These are phyloP conservation scores for Panthera uncia DNA, from an alignment of 2,113 vertebrate species.

Conservation along the genomic window DNA sequence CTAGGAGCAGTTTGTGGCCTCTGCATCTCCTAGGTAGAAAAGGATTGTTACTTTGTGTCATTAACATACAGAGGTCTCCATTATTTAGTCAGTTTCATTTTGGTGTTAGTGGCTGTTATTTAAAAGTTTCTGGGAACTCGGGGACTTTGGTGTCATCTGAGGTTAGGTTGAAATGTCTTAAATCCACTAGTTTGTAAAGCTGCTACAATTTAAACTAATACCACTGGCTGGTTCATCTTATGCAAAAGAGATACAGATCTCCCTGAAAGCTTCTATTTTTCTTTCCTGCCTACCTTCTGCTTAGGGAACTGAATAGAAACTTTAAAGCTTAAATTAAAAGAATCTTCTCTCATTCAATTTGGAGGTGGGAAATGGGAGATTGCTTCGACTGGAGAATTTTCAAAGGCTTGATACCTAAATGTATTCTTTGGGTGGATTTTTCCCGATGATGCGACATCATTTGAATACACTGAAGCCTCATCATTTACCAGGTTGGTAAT, in stretches of 20 bases:
- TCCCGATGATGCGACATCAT: slow-evolving; percentile 14
- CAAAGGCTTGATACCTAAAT: slow-evolving; percentile 48
- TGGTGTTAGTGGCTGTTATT: slow-evolving; percentile 63
- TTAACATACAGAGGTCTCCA: neutral
- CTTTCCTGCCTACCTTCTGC: slow-evolving; percentile 49
- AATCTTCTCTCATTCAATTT: slow-evolving; percentile 57
- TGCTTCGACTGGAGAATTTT: slow-evolving; percentile 59
- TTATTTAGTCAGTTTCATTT: slow-evolving; percentile 55
- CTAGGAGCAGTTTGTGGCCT: neutral
- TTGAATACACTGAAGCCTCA: slow-evolving; percentile 30
- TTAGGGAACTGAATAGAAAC: slow-evolving; percentile 45
- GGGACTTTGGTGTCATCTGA: slow-evolving; percentile 18
- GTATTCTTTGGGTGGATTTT: slow-evolving; percentile 40
- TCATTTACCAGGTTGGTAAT: slow-evolving; percentile 45
- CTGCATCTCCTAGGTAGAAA: neutral
- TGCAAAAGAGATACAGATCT: slow-evolving; percentile 70
- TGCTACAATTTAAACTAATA: slow-evolving; percentile 63
- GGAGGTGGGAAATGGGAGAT: slow-evolving; percentile 31
- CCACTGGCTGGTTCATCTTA: slow-evolving; percentile 57
- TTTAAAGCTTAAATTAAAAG: slow-evolving; percentile 55
- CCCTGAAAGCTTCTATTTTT: slow-evolving; percentile 58
- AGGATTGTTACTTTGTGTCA: neutral
- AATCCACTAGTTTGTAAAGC: slow-evolving; percentile 53
- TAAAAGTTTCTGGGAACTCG: slow-evolving; percentile 59
- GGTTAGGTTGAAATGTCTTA: slow-evolving; percentile 44